Percentiles rank a stretch among this genome's conserved stretches.
Evolutionary conservation across 2,797 vertebrate genomes (phyloP).

Genomic region (Huso huso): DNA sequence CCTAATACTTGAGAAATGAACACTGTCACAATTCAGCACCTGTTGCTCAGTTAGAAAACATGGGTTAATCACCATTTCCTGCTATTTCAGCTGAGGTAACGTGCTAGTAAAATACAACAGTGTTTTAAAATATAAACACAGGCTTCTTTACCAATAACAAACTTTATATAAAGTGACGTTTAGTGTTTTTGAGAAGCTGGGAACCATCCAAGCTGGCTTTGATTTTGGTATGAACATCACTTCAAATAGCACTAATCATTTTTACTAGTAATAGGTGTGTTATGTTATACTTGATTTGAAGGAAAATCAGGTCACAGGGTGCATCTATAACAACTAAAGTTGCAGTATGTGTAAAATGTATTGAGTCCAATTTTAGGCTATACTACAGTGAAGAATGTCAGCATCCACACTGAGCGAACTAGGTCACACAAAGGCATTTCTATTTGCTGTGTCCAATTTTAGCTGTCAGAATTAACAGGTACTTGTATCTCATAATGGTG

Average conservation of each 20-base stretch:
- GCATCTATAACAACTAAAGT: too few species aligned
- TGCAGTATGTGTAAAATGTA: too few species aligned
- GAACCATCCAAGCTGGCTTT: not conserved
- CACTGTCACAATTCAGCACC: constrained; percentile 4
- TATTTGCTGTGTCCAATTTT: too few species aligned
- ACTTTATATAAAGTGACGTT: not conserved
- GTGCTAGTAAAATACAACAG: not conserved
- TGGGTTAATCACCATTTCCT: constrained; percentile 4
- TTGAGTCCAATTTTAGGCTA: too few species aligned
- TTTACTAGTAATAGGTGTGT: not conserved
- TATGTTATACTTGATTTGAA: not conserved
- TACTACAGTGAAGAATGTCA: too few species aligned
- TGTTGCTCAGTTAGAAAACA: not conserved
- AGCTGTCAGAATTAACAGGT: too few species aligned
- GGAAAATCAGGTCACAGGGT: too few species aligned
- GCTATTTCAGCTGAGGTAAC: constrained; percentile 2
- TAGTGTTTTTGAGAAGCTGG: not conserved
- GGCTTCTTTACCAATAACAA: not conserved
- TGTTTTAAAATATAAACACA: constrained; percentile 1
- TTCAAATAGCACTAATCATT: not conserved
- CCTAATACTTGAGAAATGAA: constrained; percentile 1
- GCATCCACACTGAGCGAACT: too few species aligned
- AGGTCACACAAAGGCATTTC: too few species aligned
- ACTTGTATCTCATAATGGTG: too few species aligned
- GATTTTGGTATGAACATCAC: not conserved